Percentiles rank a stretch among this genome's conserved stretches.
Evolutionary conservation across 2,888 invertebrate genomes (phyloP).

Genomic region (Galerucella calmariensis): DNA sequence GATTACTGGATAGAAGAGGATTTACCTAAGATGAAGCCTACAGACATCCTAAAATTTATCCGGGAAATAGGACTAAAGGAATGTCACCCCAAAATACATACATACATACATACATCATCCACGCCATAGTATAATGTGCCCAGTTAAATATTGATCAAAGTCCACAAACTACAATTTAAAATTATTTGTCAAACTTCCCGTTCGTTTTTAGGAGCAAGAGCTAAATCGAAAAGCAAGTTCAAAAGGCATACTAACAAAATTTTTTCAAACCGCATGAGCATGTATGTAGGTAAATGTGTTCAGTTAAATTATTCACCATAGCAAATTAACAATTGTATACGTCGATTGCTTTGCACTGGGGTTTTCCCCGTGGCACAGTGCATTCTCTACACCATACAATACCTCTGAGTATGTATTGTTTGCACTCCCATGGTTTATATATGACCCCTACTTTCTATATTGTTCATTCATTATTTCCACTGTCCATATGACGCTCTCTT

Average conservation of each 20-base stretch:
- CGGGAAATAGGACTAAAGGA: too few species aligned
- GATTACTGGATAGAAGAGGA: too few species aligned
- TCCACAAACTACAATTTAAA: too few species aligned
- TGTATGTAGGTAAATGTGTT: slow-evolving; percentile 55
- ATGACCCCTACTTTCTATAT: slow-evolving; percentile 57
- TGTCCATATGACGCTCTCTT: slow-evolving; percentile 53
- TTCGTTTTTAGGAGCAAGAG: not conserved
- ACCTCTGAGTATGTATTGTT: slow-evolving; percentile 60
- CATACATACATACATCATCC: too few species aligned
- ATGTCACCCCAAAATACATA: too few species aligned
- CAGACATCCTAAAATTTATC: too few species aligned
- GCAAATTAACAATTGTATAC: slow-evolving; percentile 60
- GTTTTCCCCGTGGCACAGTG: slow-evolving; percentile 58
- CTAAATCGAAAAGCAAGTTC: not conserved
- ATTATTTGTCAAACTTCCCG: too few species aligned
- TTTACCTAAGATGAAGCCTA: too few species aligned
- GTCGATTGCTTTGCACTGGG: slow-evolving; percentile 60
- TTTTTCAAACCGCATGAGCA: not conserved
- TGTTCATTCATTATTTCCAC: slow-evolving; percentile 56
- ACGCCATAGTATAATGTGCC: too few species aligned
- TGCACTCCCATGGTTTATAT: slow-evolving; percentile 58
- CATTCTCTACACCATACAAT: slow-evolving; percentile 58
- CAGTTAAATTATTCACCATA: slow-evolving; percentile 59
- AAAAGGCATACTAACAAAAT: not conserved
- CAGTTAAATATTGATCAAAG: too few species aligned